Evolutionary conservation across 2,113 vertebrate genomes (phyloP), one percentile per base, ranked within the genome.

Genomic region (Protobothrops flavoviridis): DNA sequence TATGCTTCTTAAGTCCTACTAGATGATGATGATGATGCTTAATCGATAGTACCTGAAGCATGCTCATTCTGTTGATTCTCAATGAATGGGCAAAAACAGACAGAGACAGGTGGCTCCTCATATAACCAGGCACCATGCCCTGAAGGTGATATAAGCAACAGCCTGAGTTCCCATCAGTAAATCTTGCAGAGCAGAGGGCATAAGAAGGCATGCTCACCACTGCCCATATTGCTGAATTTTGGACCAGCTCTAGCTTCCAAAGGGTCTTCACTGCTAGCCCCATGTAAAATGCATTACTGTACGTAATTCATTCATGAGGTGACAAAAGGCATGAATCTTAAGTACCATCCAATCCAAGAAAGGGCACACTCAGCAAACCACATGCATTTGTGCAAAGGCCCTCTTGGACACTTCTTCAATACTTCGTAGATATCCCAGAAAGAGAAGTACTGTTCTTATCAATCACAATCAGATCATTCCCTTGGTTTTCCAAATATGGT

Each of bases 401-500:
- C n/a, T 69, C 69, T 74, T 74, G 12, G 69, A 15, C 2, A 74
- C 5, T 6, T 74, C 29, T 74, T 74, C 5, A 74, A 74, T 33
- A 20, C 17, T 6, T 81, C 7, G 6, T 81, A 39, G 33, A 39
- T 20, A 81, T 33, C 69, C 33, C 33, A 39, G 17, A 81, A 81
- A 21, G 17, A 81, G 17, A 81, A 33, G 9, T 21, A 39, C n/a
- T 8, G 69, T 81, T 81, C 17, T 39, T 39, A 81, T 39, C 15
- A 20, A 39, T 81, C 69, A 39, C 33, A 81, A 39, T 81, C 69
- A 81, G 17, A 81, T 20, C 33, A 81, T 81, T 21, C 7, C 69
- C 95, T 95, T 97, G 93, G 95, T 96, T 94, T 93, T 23, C 57
- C 89, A 89, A 94, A 94, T 88, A 94, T 91, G 95, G 91, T 64